Conservation (phyloP, 2,888 invertebrate genomes). For the Cancer borealis region DNA sequence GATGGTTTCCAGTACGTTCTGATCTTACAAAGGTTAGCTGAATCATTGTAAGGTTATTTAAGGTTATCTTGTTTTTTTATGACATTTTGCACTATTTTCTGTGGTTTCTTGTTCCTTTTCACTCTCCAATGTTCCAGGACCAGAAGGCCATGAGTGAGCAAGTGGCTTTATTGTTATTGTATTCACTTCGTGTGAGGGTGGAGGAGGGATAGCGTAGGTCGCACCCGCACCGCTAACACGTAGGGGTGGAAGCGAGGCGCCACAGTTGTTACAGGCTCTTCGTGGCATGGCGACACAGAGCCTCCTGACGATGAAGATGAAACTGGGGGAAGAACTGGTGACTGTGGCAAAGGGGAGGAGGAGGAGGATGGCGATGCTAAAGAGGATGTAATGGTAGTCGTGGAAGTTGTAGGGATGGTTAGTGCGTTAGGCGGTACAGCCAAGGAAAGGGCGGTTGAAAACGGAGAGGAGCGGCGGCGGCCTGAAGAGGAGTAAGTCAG, state of each 20-base stretch:
- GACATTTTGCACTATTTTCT: not conserved
- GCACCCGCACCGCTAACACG: slow-evolving; percentile 71
- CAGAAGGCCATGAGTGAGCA: not conserved
- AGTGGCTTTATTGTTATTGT: not conserved
- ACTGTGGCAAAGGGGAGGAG: slow-evolving; percentile 35
- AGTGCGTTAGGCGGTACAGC: not conserved
- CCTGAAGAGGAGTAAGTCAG: slow-evolving; percentile 61
- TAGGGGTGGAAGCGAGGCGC: slow-evolving; percentile 70
- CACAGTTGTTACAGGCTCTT: slow-evolving; percentile 26
- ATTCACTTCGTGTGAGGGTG: slow-evolving; percentile 58
- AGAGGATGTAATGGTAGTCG: not conserved
- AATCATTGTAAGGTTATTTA: not conserved
- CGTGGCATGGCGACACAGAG: slow-evolving; percentile 38
- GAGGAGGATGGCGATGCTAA: slow-evolving; percentile 37
- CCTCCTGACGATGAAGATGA: slow-evolving; percentile 48
- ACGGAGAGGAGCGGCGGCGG: slow-evolving; percentile 28
- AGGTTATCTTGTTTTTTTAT: not conserved
- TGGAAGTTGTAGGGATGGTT: slow-evolving; percentile 39
- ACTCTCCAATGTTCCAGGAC: not conserved
- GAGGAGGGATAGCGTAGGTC: slow-evolving; percentile 67
- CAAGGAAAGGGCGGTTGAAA: slow-evolving; percentile 39
- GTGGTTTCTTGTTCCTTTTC: not conserved
- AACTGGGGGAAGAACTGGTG: not conserved
- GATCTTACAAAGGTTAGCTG: not conserved
- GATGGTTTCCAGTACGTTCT: not conserved